Conservation (phyloP, 1,140 invertebrate genomes). For the Triops cancriformis region DNA sequence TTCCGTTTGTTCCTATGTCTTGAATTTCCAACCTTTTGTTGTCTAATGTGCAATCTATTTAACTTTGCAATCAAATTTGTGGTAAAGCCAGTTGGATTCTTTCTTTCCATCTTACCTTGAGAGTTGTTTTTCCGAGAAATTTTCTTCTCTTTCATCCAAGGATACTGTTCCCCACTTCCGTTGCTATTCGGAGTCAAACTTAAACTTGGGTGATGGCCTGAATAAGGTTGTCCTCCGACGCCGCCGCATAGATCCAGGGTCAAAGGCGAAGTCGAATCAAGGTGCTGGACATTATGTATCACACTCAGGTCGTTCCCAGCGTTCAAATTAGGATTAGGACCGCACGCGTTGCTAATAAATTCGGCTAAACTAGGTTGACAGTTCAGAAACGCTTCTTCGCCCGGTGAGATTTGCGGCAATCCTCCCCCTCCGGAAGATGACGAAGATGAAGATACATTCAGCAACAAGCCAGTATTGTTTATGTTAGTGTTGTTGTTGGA, state of each 20-base stretch:
- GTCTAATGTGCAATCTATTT: not conserved
- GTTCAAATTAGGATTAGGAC: not conserved
- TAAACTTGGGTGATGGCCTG: not conserved
- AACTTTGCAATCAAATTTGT: not conserved
- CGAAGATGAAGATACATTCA: too few relatives aligned
- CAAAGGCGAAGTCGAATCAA: not conserved
- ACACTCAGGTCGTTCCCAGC: not conserved
- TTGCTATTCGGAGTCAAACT: not conserved
- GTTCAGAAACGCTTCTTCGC: not conserved
- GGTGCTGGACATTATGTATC: not conserved
- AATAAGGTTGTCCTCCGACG: not conserved
- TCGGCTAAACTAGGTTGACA: not conserved
- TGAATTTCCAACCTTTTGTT: too few relatives aligned
- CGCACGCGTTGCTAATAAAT: not conserved
- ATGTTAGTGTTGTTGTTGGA: not conserved
- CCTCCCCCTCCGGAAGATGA: not conserved
- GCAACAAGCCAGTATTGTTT: not conserved
- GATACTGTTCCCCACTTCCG: not conserved
- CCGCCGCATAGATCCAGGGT: not conserved
- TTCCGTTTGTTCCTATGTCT: too few relatives aligned
- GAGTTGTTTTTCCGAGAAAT: not conserved
- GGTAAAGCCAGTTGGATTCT: not conserved
- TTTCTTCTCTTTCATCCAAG: slow-evolving; percentile 14
- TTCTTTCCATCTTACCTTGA: not conserved
- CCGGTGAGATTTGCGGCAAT: not conserved